These are phyloP conservation scores for Poecilia gillii DNA, from an alignment of 2,797 vertebrate species.

Conservation along the genomic window DNA sequence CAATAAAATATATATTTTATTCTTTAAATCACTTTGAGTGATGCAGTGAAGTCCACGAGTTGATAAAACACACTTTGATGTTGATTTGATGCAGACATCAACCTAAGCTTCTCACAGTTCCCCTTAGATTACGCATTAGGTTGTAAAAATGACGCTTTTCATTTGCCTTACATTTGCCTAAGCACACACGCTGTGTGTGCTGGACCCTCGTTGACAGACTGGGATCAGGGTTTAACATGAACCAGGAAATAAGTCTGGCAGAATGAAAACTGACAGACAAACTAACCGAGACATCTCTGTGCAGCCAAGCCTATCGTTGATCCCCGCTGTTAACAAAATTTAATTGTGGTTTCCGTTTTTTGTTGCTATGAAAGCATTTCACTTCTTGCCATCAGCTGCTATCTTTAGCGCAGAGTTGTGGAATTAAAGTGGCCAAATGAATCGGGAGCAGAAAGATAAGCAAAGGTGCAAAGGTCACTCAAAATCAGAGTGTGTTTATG, in stretches of 20 bases:
- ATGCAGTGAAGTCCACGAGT: not conserved
- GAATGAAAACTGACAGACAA: not conserved
- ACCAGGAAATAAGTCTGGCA: not conserved
- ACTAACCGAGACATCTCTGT: not conserved
- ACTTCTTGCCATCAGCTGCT: not conserved
- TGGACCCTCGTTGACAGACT: not conserved
- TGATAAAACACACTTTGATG: not conserved
- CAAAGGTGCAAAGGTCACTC: not conserved
- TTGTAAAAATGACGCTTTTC: not conserved
- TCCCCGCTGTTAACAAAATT: not conserved
- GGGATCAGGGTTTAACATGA: not conserved
- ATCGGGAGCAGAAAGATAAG: not conserved
- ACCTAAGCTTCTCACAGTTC: not conserved
- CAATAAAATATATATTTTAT: not conserved
- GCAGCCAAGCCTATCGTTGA: not conserved
- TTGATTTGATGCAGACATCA: not conserved
- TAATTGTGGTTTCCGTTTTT: not conserved
- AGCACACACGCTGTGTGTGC: not conserved
- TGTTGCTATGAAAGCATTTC: not conserved
- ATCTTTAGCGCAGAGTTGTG: not conserved
- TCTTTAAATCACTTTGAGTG: not conserved
- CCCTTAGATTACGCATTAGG: not conserved
- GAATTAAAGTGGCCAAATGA: not conserved
- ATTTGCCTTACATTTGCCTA: not conserved
- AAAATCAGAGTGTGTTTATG: slow-evolving; percentile 21